phyloP scores from a whole-genome alignment of 2,888 invertebrate genomes.

The Theristus sp. region DNA sequence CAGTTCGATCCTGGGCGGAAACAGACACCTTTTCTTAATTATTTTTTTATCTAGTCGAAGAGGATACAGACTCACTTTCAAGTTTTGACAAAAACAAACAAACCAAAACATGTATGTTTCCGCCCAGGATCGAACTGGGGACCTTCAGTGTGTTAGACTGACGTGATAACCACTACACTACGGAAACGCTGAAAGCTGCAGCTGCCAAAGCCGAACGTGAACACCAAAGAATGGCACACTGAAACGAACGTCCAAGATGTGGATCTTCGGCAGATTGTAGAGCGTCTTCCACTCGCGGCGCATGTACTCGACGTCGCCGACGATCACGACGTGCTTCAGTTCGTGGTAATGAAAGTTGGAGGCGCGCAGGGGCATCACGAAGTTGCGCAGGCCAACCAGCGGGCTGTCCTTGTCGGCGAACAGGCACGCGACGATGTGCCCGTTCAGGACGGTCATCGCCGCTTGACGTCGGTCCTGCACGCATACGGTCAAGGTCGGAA shows the following conservation, averaged over 20 bases:
- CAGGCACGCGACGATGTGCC: constrained; percentile 94
- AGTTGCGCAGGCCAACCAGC: constrained; percentile 84
- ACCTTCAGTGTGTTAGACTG: too few species aligned
- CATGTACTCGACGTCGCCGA: constrained; percentile 95
- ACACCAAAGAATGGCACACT: too few species aligned
- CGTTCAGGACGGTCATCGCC: constrained; percentile 93
- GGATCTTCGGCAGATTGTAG: constrained; percentile 97
- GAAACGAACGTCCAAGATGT: constrained; percentile 87
- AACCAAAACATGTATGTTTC: too few species aligned
- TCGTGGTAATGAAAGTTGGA: constrained; percentile 99
- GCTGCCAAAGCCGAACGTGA: too few species aligned
- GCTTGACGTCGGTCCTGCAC: constrained; percentile 92
- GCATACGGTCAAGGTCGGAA: too few species aligned
- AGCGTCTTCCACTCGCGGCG: constrained; percentile 95
- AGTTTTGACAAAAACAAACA: neutral
- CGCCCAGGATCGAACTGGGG: too few species aligned
- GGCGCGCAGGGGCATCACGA: constrained; percentile 96
- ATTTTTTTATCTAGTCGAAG: too few species aligned
- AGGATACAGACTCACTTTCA: too few species aligned
- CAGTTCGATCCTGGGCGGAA: too few species aligned
- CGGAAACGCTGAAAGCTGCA: too few species aligned
- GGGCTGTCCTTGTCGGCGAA: constrained; percentile 98
- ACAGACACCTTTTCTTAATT: too few species aligned
- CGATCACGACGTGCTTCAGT: constrained; percentile 78
- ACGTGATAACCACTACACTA: too few species aligned